Conservation (phyloP, 2,888 invertebrate genomes). For the Drosophila vallismaia region DNA sequence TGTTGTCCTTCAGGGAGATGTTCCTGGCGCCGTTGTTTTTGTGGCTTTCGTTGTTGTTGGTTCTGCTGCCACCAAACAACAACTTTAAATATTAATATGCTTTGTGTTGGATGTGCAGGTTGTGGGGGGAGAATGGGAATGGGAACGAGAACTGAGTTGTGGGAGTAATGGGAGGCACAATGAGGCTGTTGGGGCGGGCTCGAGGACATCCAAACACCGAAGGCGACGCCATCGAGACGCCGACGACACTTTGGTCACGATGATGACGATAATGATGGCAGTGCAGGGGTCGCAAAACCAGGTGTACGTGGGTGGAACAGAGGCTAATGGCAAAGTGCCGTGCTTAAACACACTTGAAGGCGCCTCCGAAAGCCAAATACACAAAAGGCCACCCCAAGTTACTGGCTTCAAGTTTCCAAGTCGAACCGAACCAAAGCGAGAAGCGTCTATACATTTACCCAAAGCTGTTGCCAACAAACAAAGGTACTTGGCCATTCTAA, state of each 20-base stretch:
- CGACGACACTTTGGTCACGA: conserved; percentile 67
- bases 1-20: conserved; percentile 62
- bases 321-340: conserved; percentile 71
- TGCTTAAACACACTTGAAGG: conserved; percentile 73
- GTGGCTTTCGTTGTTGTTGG: conserved; percentile 20
- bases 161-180: conserved; percentile 29
- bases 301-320: conserved; percentile 31
- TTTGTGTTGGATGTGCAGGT: conserved; percentile 34
- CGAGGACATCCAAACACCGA: conserved; percentile 33
- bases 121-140: conserved; percentile 12
- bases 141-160: conserved; percentile 16
- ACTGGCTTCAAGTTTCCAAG: not conserved
- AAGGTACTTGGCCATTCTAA: conserved; percentile 33
- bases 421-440: not conserved
- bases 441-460: conserved; percentile 9
- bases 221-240: conserved; percentile 65
- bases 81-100: conserved; percentile 78
- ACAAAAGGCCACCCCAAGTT: conserved; percentile 37
- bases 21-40: conserved; percentile 2
- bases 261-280: conserved; percentile 31
- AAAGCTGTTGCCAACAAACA: conserved; percentile 26
- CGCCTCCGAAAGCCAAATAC: conserved; percentile 55
- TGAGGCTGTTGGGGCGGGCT: conserved; percentile 9
- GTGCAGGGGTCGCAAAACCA: conserved; percentile 16
- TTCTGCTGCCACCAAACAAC: conserved; percentile 51